Percentiles rank a stretch among this genome's conserved stretches.
phyloP scores from a whole-genome alignment of 2,113 vertebrate genomes.

The Xiphias gladius region DNA sequence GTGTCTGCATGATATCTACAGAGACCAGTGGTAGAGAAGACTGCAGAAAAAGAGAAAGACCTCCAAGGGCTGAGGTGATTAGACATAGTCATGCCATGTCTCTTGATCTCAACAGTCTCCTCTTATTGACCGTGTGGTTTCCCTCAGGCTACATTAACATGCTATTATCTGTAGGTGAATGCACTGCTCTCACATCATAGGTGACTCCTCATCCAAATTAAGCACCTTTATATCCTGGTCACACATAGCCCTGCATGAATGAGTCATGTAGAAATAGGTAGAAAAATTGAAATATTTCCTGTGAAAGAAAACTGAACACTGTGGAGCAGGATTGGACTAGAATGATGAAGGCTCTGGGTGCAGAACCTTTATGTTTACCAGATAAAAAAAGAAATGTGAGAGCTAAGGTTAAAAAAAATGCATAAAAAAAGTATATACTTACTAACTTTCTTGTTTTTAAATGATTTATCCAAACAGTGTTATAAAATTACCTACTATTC shows the following conservation, averaged over 20 bases:
- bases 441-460: background rate
- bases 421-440: too few relatives aligned
- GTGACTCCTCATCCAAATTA: slow-evolving; percentile 45
- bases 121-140: slow-evolving; percentile 16
- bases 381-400: too few relatives aligned
- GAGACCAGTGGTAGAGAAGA: background rate
- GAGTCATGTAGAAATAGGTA: background rate
- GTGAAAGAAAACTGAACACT: background rate
- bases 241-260: slow-evolving; percentile 7
- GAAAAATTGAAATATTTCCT: slow-evolving; percentile 5
- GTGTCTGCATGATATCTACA: background rate
- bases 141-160: slow-evolving; percentile 26
- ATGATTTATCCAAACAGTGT: background rate
- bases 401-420: background rate
- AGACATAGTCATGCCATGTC: background rate
- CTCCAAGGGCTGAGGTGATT: slow-evolving; percentile 36
- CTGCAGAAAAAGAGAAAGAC: slow-evolving; percentile 6
- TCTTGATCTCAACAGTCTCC: slow-evolving; percentile 13
- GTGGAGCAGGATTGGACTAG: background rate
- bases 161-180: slow-evolving; percentile 20
- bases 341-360: background rate
- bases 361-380: background rate
- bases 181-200: slow-evolving; percentile 27
- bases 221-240: slow-evolving; percentile 37
- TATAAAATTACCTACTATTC: too few relatives aligned